Conservation (phyloP, 2,888 invertebrate genomes). For the Hirtodrosophila alboralis region DNA sequence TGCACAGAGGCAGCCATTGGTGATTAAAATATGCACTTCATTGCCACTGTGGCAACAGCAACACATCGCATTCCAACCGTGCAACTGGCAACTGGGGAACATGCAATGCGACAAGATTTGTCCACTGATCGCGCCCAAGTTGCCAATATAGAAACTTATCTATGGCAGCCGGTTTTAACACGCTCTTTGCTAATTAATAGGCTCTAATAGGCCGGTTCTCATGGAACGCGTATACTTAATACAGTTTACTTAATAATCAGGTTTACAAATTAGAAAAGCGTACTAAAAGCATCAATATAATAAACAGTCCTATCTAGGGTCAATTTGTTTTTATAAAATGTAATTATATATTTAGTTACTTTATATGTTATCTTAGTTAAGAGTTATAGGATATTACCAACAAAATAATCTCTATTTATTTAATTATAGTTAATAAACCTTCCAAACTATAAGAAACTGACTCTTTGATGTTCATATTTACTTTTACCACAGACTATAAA, state of each 20-base stretch:
- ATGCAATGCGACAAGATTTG: constrained; percentile 73
- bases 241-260: constrained; percentile 16
- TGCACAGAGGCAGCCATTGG: constrained; percentile 77
- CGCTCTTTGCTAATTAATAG: constrained; percentile 73
- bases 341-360: too few relatives aligned
- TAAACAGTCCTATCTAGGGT: background rate
- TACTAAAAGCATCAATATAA: constrained; percentile 13
- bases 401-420: too few relatives aligned
- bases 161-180: constrained; percentile 70
- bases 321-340: too few relatives aligned
- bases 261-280: constrained; percentile 35
- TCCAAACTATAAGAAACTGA: too few relatives aligned
- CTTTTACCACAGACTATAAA: too few relatives aligned
- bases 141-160: constrained; percentile 39
- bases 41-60: constrained; percentile 50
- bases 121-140: constrained; percentile 50
- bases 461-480: too few relatives aligned
- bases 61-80: constrained; percentile 36
- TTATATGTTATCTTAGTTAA: too few relatives aligned
- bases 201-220: constrained; percentile 56
- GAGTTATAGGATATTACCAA: too few relatives aligned
- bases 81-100: constrained; percentile 24
- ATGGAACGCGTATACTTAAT: constrained; percentile 15
- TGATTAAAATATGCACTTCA: constrained; percentile 79
- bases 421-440: too few relatives aligned